phyloP scores from a whole-genome alignment of 1,140 invertebrate species.

The Hydropsyche tenuis region DNA sequence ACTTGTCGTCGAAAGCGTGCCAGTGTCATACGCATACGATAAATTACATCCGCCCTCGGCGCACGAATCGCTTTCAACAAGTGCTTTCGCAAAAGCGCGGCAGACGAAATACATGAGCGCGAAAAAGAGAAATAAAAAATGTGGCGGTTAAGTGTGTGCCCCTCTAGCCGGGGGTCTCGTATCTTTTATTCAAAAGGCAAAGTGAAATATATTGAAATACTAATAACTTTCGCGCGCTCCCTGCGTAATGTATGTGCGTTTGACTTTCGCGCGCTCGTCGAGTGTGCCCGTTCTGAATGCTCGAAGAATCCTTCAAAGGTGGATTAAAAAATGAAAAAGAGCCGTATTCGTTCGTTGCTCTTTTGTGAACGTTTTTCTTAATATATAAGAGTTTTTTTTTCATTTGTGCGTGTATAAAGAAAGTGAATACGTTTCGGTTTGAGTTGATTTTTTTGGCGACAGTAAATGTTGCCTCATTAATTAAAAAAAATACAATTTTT shows the following conservation, averaged over 20 bases:
- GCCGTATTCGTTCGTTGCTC: too few species aligned
- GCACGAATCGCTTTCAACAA: constrained; percentile 28
- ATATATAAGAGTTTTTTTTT: too few species aligned
- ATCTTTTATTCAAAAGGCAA: constrained; percentile 38
- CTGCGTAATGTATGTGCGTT: constrained; percentile 24
- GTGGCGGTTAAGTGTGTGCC: not conserved
- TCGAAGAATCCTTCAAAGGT: not conserved
- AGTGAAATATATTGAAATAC: constrained; percentile 34
- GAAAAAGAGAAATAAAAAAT: constrained; percentile 9
- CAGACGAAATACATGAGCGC: not conserved
- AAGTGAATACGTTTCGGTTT: too few species aligned
- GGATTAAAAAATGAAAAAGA: too few species aligned
- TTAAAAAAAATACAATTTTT: too few species aligned
- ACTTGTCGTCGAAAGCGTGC: constrained; percentile 26
- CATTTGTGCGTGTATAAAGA: too few species aligned
- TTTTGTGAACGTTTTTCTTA: too few species aligned
- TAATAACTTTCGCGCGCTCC: constrained; percentile 28
- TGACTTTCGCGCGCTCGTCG: not conserved
- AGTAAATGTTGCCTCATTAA: too few species aligned
- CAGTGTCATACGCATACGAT: constrained; percentile 27
- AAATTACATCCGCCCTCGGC: constrained; percentile 17
- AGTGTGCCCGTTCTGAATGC: not conserved
- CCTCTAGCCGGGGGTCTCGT: not conserved
- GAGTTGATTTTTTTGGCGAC: too few species aligned
- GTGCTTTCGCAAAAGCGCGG: constrained; percentile 1